Conservation (phyloP, 2,797 vertebrate species). For the Knipowitschia caucasica region DNA sequence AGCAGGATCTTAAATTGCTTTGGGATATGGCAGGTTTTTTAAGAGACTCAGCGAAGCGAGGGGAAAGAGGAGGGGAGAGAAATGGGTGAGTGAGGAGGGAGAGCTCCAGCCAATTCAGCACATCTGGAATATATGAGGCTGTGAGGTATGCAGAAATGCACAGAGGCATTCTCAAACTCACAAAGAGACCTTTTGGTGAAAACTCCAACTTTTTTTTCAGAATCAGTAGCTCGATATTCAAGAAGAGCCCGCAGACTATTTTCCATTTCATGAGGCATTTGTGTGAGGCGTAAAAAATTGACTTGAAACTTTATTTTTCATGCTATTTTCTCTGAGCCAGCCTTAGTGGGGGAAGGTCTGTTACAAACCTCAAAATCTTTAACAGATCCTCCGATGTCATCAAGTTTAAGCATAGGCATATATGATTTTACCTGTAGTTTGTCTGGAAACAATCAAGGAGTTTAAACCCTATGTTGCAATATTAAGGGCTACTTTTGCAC, state of each 20-base stretch:
- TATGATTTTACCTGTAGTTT: too few relatives aligned
- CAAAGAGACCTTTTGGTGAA: slow-evolving; percentile 79
- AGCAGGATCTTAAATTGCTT: slow-evolving; percentile 65
- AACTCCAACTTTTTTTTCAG: slow-evolving; percentile 38
- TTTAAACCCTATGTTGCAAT: too few relatives aligned
- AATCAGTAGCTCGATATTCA: slow-evolving; percentile 71
- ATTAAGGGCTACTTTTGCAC: too few relatives aligned
- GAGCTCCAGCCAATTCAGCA: slow-evolving; percentile 71
- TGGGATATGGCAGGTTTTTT: slow-evolving; percentile 60
- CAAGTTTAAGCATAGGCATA: not conserved
- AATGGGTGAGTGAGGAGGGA: slow-evolving; percentile 23
- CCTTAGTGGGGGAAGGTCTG: slow-evolving; percentile 2
- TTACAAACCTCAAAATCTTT: not conserved
- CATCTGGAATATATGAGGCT: slow-evolving; percentile 85
- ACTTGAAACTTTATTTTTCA: slow-evolving; percentile 29
- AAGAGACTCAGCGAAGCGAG: slow-evolving; percentile 60
- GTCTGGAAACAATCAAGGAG: too few relatives aligned
- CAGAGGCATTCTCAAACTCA: slow-evolving; percentile 78
- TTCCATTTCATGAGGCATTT: slow-evolving; percentile 63
- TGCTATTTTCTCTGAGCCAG: slow-evolving; percentile 16
- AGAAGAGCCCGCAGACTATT: slow-evolving; percentile 61
- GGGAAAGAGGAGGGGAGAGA: slow-evolving; percentile 25
- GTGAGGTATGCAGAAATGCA: slow-evolving; percentile 82
- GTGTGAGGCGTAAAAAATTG: slow-evolving; percentile 50
- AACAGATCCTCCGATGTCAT: not conserved